Evolutionary conservation across 2,113 vertebrate genomes (phyloP).

Genomic region (Dipodomys stephensi): DNA sequence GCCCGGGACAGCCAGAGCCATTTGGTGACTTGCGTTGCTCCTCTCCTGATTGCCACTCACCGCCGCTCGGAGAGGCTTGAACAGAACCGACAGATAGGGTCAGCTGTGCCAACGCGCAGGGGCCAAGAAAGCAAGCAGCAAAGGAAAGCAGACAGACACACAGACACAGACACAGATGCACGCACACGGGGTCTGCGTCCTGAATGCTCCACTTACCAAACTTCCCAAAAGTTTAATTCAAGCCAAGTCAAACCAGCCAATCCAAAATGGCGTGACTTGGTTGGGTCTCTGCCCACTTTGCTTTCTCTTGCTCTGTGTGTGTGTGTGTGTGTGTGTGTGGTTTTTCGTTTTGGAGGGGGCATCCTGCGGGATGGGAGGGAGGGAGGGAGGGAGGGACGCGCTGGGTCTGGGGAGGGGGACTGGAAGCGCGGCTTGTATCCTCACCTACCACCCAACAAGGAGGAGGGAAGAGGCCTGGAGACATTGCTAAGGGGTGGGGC

Average conservation of each 20-base stretch:
- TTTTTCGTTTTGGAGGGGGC: too few species aligned
- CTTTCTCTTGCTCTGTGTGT: not conserved
- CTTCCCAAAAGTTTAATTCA: not conserved
- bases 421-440: too few species aligned
- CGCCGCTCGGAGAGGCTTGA: not conserved
- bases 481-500: not conserved
- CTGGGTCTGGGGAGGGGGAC: not conserved
- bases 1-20: too few species aligned
- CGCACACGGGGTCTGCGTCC: not conserved
- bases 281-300: not conserved
- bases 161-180: not conserved
- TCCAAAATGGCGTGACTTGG: not conserved
- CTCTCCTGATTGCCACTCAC: fast-evolving
- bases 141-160: not conserved
- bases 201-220: not conserved
- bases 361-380: not conserved
- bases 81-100: not conserved
- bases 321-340: not conserved
- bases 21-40: fast-evolving
- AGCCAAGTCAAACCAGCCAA: not conserved
- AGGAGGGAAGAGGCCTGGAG: too few species aligned
- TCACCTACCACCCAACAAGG: too few species aligned
- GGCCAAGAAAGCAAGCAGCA: not conserved
- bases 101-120: not conserved
- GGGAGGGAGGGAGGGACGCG: too few species aligned